Evolutionary conservation across 2,888 invertebrate genomes (phyloP), one percentile per base, ranked within the genome.

Genomic region (Cheiracanthium punctorium): DNA sequence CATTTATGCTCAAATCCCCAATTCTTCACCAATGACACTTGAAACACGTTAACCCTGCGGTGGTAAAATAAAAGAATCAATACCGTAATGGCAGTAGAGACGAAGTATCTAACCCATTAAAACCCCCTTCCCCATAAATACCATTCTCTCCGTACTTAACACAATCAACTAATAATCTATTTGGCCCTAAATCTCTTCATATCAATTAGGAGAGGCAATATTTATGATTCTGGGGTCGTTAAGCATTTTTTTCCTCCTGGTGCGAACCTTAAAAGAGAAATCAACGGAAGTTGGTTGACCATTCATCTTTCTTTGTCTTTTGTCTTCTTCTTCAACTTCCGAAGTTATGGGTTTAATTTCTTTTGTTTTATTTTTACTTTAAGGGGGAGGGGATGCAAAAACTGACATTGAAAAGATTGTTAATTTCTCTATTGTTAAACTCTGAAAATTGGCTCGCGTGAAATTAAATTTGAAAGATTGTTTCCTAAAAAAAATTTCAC

Each of bases 81-180:
- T 58, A 58, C 24, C 58, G 4, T 58, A 58, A 58, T 58, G 24
- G 24, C 58, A 20, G 1, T 58, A 24, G 24, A 58, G 58, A 20
- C 24, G 58, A 4, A 17, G 20, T 20, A 24, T 5, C 58, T 2
- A 12, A 4, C 10, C 48, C 58, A 58, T 58, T 58, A 58, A 58
- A 58, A 20, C 24, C 4, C 5, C 24, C 5, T 5, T 24, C 29
- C 58, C 84, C 79, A 67, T 74, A 79, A 85, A 85, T 79, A 79
- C 79, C 32, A 20, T 32, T 10, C 77, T 82, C 64, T 64, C 20
- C 43, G 28, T 64, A 10, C 80, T 71, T 80, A 71, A 80, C 52
- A 70, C 58, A 71, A 82, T 82, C 76, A 70, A 52, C 41, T 58
- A 29, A 76, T 75, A 76, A 82, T 82, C 76, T 76, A 76, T 76